Conservation (phyloP, 1,140 invertebrate species). For the Xylocopa sonorina region DNA sequence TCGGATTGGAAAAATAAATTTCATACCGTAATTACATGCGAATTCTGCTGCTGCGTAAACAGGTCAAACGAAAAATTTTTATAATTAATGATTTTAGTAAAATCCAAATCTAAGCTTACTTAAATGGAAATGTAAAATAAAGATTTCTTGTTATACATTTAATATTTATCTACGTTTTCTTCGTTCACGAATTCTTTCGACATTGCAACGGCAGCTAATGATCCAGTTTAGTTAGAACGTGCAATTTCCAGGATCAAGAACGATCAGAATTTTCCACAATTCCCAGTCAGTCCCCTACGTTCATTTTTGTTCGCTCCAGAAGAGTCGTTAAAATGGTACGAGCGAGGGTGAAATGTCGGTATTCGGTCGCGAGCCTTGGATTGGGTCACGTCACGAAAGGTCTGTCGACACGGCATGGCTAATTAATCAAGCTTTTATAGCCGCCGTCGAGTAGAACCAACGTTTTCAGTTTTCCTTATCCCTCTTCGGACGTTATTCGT, state of each 20-base stretch:
- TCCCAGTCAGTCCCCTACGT: background rate
- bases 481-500: slow-evolving; percentile 4
- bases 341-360: slow-evolving; percentile 15
- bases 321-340: slow-evolving; percentile 38
- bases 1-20: background rate
- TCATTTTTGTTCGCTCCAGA: slow-evolving; percentile 31
- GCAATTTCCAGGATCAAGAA: background rate
- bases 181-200: background rate
- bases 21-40: background rate
- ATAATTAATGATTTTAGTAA: too few relatives aligned
- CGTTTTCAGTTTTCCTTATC: background rate
- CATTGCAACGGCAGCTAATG: background rate
- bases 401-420: slow-evolving; percentile 56
- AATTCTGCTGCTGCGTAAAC: too few relatives aligned
- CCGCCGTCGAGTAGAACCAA: slow-evolving; percentile 36
- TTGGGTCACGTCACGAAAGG: slow-evolving; percentile 58
- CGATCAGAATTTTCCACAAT: background rate
- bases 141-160: too few relatives aligned
- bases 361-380: slow-evolving; percentile 38
- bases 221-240: background rate
- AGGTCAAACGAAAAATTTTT: background rate
- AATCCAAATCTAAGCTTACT: too few relatives aligned
- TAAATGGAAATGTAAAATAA: too few relatives aligned
- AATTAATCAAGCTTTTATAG: slow-evolving; percentile 72
- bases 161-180: too few relatives aligned